A percentile compares a stretch with the other conserved stretches of the same genome.
Evolutionary conservation across 2,113 vertebrate species (phyloP).

Genomic region (Lophura nycthemera): DNA sequence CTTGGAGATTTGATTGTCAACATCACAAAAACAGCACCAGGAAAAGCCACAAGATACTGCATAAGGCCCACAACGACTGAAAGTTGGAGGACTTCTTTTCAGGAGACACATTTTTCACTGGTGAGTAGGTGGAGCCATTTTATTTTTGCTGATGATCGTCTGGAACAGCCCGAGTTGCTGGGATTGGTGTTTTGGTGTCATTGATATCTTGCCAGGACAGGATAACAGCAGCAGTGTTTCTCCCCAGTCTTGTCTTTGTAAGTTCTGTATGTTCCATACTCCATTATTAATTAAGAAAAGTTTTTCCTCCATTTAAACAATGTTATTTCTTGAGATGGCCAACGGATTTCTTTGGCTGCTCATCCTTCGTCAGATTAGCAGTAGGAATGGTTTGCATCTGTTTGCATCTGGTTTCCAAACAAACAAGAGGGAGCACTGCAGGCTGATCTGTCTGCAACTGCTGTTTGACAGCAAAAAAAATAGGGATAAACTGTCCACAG

Average conservation of each 20-base stretch:
- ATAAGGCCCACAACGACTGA: background rate
- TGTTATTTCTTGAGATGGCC: conserved; percentile 23
- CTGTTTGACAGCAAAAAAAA: background rate
- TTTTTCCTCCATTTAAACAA: background rate
- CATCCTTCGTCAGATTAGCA: background rate
- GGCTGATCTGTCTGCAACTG: background rate
- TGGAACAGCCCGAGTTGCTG: background rate
- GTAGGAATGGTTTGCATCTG: background rate
- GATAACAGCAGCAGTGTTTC: background rate
- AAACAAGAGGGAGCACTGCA: background rate
- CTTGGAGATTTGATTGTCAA: background rate
- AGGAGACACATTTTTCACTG: background rate
- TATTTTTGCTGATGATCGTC: background rate
- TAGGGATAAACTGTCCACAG: background rate
- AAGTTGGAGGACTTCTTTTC: background rate
- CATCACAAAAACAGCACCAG: conserved; percentile 22
- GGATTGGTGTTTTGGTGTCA: background rate
- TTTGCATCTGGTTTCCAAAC: too few relatives aligned
- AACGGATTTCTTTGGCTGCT: background rate
- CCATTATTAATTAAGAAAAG: background rate
- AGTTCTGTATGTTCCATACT: background rate
- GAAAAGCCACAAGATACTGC: conserved; percentile 21
- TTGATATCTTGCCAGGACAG: background rate
- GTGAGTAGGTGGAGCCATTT: conserved; percentile 10
- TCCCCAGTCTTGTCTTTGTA: background rate